Conservation (phyloP, 2,113 vertebrate species). For the Apteryx owenii region DNA sequence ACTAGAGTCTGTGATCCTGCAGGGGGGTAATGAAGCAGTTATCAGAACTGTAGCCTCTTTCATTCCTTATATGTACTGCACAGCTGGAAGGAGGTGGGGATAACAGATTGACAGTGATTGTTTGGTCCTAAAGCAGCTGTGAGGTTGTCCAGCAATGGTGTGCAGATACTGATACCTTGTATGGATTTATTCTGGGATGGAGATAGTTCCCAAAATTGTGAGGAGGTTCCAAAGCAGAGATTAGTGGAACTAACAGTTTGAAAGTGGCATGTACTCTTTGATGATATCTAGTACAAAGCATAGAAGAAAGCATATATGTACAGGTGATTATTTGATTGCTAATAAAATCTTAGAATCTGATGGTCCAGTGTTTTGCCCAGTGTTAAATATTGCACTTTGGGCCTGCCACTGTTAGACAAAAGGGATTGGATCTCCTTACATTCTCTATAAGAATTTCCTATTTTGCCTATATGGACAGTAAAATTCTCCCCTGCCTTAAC, state of each 20-base stretch:
- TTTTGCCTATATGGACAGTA: too few species aligned
- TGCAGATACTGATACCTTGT: neutral
- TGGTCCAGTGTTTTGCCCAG: neutral
- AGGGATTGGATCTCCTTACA: neutral
- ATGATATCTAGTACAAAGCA: neutral
- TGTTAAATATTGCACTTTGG: neutral
- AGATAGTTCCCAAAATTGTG: neutral
- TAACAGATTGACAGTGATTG: neutral
- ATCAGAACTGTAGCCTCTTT: neutral
- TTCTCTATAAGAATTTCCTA: too few species aligned
- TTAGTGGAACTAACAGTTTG: neutral
- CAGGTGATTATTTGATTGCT: neutral
- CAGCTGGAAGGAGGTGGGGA: neutral
- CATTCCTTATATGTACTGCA: neutral
- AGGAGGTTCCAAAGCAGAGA: neutral
- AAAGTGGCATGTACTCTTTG: neutral
- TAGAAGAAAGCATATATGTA: neutral
- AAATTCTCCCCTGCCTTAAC: too few species aligned
- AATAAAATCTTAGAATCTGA: neutral
- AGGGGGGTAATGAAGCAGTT: neutral
- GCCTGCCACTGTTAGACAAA: neutral
- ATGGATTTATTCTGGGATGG: neutral
- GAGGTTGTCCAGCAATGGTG: neutral
- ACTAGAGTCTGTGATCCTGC: neutral
- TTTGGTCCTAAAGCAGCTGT: neutral